Percentiles rank a stretch among this genome's conserved stretches.
These are phyloP conservation scores for Collichthys lucidus DNA, from an alignment of 2,113 vertebrate genomes.

Conservation along the genomic window DNA sequence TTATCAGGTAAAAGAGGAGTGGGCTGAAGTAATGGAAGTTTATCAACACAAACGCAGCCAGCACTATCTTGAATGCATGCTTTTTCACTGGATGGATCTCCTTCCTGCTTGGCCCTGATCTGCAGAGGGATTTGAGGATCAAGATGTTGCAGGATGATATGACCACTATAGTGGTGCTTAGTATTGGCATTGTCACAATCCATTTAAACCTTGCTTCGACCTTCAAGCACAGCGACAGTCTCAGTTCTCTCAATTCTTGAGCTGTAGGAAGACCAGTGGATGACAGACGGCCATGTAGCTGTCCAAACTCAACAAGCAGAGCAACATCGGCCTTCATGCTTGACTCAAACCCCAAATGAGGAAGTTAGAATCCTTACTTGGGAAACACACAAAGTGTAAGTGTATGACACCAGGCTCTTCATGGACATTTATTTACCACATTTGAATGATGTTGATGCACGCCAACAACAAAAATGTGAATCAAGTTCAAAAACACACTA, in stretches of 20 bases:
- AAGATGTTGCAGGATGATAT: conserved; percentile 30
- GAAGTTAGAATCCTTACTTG: no score
- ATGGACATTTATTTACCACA: not conserved
- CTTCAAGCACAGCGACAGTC: conserved; percentile 14
- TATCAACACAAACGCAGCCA: conserved; percentile 21
- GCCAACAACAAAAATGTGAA: not conserved
- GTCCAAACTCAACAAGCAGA: conserved; percentile 6
- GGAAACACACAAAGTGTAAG: not conserved
- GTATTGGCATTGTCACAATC: not conserved
- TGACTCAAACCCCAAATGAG: conserved; percentile 57
- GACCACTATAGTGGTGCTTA: not conserved
- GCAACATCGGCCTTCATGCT: conserved; percentile 55
- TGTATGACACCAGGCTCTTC: conserved; percentile 1
- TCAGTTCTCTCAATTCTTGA: conserved; percentile 23
- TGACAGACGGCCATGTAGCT: conserved; percentile 29
- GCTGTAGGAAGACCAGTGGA: conserved; percentile 6
- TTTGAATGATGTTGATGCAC: conserved; percentile 34
- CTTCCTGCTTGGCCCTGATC: conserved; percentile 21
- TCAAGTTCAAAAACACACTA: not conserved
- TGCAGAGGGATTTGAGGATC: conserved; percentile 35
- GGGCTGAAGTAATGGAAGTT: conserved; percentile 18
- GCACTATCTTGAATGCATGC: conserved; percentile 31
- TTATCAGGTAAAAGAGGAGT: not conserved
- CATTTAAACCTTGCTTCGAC: rapidly evolving
- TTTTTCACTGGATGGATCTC: conserved; percentile 45